Percentiles rank a stretch among this genome's conserved stretches.
These are phyloP conservation scores for Acanthornis magna DNA, from an alignment of 2,797 vertebrate genomes.

Conservation along the genomic window DNA sequence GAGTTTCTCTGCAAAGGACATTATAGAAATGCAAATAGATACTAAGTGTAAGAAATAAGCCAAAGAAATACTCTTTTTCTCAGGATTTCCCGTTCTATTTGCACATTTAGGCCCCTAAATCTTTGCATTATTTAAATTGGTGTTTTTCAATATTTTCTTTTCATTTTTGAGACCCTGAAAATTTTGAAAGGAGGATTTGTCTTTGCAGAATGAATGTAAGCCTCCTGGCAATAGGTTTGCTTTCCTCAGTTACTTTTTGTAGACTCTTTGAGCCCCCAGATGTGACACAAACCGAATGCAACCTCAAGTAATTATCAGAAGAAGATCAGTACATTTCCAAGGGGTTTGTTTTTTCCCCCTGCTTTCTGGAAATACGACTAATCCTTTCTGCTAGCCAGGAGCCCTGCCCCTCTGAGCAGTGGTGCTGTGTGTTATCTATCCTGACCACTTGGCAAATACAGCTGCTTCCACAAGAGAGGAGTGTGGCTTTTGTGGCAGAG, in stretches of 20 bases:
- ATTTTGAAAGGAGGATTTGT: background rate
- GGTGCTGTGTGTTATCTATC: background rate
- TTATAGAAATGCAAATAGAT: slow-evolving; percentile 1
- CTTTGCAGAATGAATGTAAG: background rate
- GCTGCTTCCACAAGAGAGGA: background rate
- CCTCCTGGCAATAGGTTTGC: background rate
- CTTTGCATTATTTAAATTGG: slow-evolving; percentile 2
- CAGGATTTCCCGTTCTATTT: slow-evolving; percentile 20
- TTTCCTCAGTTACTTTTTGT: background rate
- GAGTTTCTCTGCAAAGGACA: background rate
- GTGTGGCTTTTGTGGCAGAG: background rate
- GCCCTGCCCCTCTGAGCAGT: background rate
- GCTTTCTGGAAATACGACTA: rapidly evolving
- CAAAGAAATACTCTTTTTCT: background rate
- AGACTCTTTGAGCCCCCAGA: background rate
- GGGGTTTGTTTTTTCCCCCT: no score
- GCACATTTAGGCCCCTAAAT: background rate
- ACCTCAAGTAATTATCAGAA: background rate
- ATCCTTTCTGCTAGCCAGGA: background rate
- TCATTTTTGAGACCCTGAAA: background rate
- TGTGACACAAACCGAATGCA: background rate
- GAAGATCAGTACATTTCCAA: background rate
- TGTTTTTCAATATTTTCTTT: slow-evolving; percentile 33
- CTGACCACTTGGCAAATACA: background rate
- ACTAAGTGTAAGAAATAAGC: background rate